A percentile compares a stretch with the other conserved stretches of the same genome.
These are phyloP conservation scores for Acrocyrtus sp. DNA, from an alignment of 2,888 invertebrate genomes.

Conservation along the genomic window DNA sequence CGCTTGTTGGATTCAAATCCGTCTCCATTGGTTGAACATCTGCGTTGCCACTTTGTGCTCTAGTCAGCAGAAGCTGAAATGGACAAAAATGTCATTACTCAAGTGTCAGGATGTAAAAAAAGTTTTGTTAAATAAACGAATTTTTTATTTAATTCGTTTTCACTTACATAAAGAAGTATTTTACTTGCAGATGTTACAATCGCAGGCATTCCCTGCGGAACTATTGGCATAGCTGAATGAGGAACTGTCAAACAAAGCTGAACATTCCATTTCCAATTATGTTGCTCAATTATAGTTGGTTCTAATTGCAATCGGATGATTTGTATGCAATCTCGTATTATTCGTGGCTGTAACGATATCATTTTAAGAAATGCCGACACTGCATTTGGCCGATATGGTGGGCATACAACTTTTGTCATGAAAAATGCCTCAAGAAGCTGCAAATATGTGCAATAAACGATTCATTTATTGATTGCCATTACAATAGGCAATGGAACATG, in stretches of 20 bases:
- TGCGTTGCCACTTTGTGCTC: slow-evolving; percentile 67
- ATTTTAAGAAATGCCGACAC: slow-evolving; percentile 87
- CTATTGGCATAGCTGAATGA: slow-evolving; percentile 84
- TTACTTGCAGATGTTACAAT: slow-evolving; percentile 86
- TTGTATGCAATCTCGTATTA: slow-evolving; percentile 91
- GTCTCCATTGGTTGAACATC: slow-evolving; percentile 43
- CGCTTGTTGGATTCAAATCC: slow-evolving; percentile 11
- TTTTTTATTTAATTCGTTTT: slow-evolving; percentile 28
- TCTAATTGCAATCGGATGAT: slow-evolving; percentile 79
- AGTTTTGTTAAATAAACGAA: background rate
- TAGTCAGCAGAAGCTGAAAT: slow-evolving; percentile 78
- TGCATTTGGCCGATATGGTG: slow-evolving; percentile 91
- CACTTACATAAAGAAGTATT: slow-evolving; percentile 90
- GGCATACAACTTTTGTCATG: slow-evolving; percentile 86
- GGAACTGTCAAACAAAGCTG: slow-evolving; percentile 94
- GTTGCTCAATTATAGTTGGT: slow-evolving; percentile 67
- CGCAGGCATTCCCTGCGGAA: slow-evolving; percentile 90
- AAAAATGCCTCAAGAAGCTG: slow-evolving; percentile 92
- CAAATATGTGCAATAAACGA: too few relatives aligned
- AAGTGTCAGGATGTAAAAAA: background rate
- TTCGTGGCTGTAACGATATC: slow-evolving; percentile 84
- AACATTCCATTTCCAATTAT: slow-evolving; percentile 84
- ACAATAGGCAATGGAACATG: too few relatives aligned
- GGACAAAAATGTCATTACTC: slow-evolving; percentile 25
- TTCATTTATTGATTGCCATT: too few relatives aligned